Base-by-base conservation (phyloP, 64 coral and sea anemone genomes). In the Stichodactyla helianthus region DNA sequence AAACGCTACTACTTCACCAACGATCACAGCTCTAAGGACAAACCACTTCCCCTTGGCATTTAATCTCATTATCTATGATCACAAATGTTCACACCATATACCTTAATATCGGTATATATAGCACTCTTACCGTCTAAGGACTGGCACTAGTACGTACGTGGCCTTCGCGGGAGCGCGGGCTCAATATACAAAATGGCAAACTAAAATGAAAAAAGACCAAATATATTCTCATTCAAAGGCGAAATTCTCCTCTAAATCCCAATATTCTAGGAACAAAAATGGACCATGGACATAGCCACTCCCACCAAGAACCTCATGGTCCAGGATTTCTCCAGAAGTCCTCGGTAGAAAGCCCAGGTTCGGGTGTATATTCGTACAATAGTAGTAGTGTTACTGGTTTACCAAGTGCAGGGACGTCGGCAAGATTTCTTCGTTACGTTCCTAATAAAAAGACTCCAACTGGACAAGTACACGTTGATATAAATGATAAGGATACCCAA, bases 1-100 rank as follows among this genome's bases (percentile, higher is more conserved):
- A 22, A 92, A 92, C 2, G 52, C 86, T 26, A 53, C 91, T 4
- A 88, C 91, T 84, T 92, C 91, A 83, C 85, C 91, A 87, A 88
- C 91, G 26, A 92, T 88, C 6, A 92, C 86, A 17, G 79, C 86
- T 77, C 91, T 77, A 50, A 92, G 65, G 35, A 92, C 17, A 74
- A 92, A 84, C 91, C 91, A 92, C 77, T 84, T 86, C 16, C 85
- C 86, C 55, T 84, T 88, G 6, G 86, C 86, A 56, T 52, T 61
- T 59, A 92, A 50, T 64, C 25, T 63, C 83, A 84, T 84, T 16
- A 50, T 25, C 8, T 53, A 6, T 23, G 71, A 5, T 26, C 26
- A 79, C 26, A 79, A 79, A 79, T 79, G 5, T 14, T 50, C 28
- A 50, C 22, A 31, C n/a, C 11, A 7, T 12, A 10, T 53, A 27